Evolutionary conservation across 2,888 invertebrate species (phyloP), one percentile per base, ranked within the genome.

Genomic region (Pollenia labialis): DNA sequence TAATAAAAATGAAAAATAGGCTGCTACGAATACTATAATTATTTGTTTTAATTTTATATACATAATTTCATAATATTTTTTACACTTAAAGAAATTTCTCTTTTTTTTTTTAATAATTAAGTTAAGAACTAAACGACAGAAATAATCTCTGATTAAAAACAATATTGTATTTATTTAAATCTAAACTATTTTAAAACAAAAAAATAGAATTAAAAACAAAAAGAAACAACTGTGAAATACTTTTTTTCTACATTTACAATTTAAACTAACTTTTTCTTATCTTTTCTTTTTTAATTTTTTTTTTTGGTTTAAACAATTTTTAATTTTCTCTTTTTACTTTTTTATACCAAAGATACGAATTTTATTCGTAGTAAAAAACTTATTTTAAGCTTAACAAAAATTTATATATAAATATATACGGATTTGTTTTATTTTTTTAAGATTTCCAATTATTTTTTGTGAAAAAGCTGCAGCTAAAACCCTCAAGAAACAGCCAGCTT

Each of bases 291-390:
- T 46, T 12, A 44, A 18, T 18, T 62, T 74, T 50, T 11, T 16
- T 40, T 40, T 58, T 44, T 71, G 4, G 58, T 72, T 18, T 56
- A 60, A 64, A 60, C 56, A 58, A 42, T 69, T 71, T 69, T 66
- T 77, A 68, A 58, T 77, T 68, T 62, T 58, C 42, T 18, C 52
- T 52, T 69, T 84, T 72, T 60, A 8, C 66, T 14, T 56, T 79
- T 79, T 75, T 83, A 89, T 87, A 88, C 89, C 89, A 89, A 89
- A 89, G 89, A 89, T 89, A 88, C 88, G 89, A 88, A 89, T 75
- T 58, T 52, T 81, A 87, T 87, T 89, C 88, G 88, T 88, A 88
- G 88, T 81, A 88, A 85, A 82, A 81, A 87, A 62, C 54, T 64
- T 84, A 84, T 84, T 84, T 86, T 87, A 87, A 83, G 83, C 62